phyloP scores from a whole-genome alignment of 2,113 vertebrate genomes.

The Pangasianodon hypophthalmus region DNA sequence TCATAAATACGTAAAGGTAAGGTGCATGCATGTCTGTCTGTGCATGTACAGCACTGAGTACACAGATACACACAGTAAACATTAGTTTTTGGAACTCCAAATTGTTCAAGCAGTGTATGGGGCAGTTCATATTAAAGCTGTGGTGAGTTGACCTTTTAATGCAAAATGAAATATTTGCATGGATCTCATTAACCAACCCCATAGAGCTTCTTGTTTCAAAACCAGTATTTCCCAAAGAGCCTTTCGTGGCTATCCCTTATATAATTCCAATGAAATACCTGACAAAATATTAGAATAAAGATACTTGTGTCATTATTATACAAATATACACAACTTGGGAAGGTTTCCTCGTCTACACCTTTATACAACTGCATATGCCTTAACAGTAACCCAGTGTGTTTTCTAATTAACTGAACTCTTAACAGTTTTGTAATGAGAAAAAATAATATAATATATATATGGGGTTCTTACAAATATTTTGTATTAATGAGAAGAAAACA shows the following conservation, averaged over 20 bases:
- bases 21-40: slow-evolving; percentile 46
- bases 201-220: slow-evolving; percentile 24
- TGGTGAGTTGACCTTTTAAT: slow-evolving; percentile 4
- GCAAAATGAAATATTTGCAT: slow-evolving; percentile 36
- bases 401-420: not conserved
- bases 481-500: not conserved
- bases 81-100: slow-evolving; percentile 42
- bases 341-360: not conserved
- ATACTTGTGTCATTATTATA: slow-evolving; percentile 6
- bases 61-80: slow-evolving; percentile 45
- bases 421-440: not conserved
- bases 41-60: slow-evolving; percentile 42
- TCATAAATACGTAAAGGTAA: slow-evolving; percentile 37
- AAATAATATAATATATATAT: not conserved
- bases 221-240: slow-evolving; percentile 33
- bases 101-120: slow-evolving; percentile 30
- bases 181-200: not conserved
- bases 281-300: slow-evolving; percentile 22
- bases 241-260: not conserved
- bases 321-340: slow-evolving; percentile 29
- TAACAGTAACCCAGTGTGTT: not conserved
- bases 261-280: not conserved
- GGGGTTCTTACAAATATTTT: no score
- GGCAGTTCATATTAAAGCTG: slow-evolving; percentile 37
- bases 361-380: slow-evolving; percentile 30